These are phyloP conservation scores for Scleropages formosus DNA, from an alignment of 2,797 vertebrate species.

Conservation along the genomic window DNA sequence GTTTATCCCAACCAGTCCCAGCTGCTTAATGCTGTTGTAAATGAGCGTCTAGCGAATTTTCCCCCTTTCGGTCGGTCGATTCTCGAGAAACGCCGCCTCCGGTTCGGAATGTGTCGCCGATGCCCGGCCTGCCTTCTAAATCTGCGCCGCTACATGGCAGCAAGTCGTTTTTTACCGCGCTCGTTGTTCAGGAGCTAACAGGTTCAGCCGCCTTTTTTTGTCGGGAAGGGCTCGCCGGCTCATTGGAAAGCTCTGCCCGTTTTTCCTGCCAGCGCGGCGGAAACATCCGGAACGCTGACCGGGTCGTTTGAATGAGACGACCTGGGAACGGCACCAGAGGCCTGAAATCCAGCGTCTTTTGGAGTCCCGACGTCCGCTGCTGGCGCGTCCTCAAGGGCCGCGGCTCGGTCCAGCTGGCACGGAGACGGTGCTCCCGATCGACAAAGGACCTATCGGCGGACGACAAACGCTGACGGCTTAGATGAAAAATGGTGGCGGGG, in stretches of 20 bases:
- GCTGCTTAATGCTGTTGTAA: constrained; percentile 43
- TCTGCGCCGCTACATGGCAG: constrained; percentile 24
- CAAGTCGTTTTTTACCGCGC: constrained; percentile 34
- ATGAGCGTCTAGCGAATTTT: constrained; percentile 36
- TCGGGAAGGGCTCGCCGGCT: neutral
- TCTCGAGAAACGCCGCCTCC: too few relatives aligned
- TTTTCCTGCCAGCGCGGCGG: constrained; percentile 28
- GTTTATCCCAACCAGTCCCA: constrained; percentile 46
- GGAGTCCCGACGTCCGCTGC: constrained; percentile 37
- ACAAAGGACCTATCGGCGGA: constrained; percentile 61
- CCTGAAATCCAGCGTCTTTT: constrained; percentile 51
- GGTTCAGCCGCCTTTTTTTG: constrained; percentile 39
- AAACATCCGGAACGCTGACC: constrained; percentile 35
- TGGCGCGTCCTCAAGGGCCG: constrained; percentile 36
- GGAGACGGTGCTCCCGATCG: constrained; percentile 60
- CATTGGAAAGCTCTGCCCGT: constrained; percentile 31
- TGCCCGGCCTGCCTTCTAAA: constrained; percentile 17
- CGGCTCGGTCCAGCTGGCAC: constrained; percentile 54
- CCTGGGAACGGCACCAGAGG: constrained; percentile 49
- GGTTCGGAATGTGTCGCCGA: constrained; percentile 2
- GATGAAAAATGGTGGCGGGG: neutral
- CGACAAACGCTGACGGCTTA: constrained; percentile 42
- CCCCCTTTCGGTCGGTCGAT: too few relatives aligned
- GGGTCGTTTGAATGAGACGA: constrained; percentile 53
- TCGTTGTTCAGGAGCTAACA: constrained; percentile 36